Evolutionary conservation across 2,113 vertebrate species (phyloP).

Genomic region (Chamaetylas fuelleborni): DNA sequence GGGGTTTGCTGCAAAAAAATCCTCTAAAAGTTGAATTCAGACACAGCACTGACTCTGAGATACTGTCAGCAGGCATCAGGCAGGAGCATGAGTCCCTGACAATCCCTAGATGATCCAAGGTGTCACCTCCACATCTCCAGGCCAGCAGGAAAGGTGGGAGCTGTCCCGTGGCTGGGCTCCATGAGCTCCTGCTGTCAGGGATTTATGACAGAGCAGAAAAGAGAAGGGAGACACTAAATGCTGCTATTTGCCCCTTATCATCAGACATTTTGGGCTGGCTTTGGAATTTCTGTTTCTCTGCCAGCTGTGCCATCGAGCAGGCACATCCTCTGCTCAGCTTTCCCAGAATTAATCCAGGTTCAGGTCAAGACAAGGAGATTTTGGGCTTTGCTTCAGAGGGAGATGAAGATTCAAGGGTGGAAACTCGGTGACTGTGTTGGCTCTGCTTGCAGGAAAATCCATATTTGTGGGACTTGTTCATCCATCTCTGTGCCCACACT

Average conservation of each 20-base stretch:
- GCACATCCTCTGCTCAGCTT: not conserved
- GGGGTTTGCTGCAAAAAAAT: not conserved
- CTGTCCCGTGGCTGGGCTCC: not conserved
- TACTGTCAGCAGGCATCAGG: fast-evolving
- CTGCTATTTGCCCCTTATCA: not conserved
- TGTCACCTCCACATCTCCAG: fast-evolving
- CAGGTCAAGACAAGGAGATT: not conserved
- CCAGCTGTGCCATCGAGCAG: not conserved
- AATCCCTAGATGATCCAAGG: not conserved
- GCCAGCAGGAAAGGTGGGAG: not conserved
- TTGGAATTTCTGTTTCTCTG: not conserved
- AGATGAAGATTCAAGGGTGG: not conserved
- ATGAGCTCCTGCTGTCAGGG: not conserved
- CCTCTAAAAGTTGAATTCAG: not conserved
- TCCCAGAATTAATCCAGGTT: not conserved
- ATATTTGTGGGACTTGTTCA: fast-evolving
- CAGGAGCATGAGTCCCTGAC: fast-evolving
- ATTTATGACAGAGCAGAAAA: not conserved
- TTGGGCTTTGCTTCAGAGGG: not conserved
- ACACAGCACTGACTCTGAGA: not conserved
- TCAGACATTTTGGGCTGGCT: not conserved
- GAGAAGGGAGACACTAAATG: not conserved
- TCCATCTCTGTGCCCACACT: not conserved
- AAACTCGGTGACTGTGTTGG: fast-evolving
- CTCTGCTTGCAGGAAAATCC: not conserved